phyloP scores from a whole-genome alignment of 2,888 invertebrate genomes.

The Calameuta idolon region DNA sequence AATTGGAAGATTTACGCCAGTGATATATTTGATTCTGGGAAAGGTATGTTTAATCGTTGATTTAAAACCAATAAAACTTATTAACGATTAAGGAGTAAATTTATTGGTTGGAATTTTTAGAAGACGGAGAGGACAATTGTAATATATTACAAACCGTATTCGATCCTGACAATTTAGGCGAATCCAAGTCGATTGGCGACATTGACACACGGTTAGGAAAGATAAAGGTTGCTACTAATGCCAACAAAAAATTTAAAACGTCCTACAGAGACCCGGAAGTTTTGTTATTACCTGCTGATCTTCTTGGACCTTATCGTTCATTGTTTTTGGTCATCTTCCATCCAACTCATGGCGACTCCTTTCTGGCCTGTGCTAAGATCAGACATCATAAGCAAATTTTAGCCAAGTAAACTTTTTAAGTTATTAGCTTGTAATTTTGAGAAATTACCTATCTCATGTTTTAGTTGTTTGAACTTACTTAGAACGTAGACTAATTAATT shows the following conservation, averaged over 20 bases:
- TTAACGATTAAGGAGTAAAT: not conserved
- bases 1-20: conserved; percentile 92
- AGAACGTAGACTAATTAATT: conserved; percentile 9
- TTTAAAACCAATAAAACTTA: not conserved
- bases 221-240: conserved; percentile 77
- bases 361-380: conserved; percentile 87
- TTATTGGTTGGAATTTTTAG: conserved; percentile 40
- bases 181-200: conserved; percentile 82
- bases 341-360: conserved; percentile 79
- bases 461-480: conserved; percentile 4
- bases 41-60: conserved; percentile 55
- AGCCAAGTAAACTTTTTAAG: conserved; percentile 74
- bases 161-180: conserved; percentile 81
- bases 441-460: not conserved
- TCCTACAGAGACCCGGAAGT: conserved; percentile 80
- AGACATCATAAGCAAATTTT: conserved; percentile 75
- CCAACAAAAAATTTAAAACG: conserved; percentile 70
- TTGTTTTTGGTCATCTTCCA: conserved; percentile 87
- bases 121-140: conserved; percentile 75
- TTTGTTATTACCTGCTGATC: conserved; percentile 78
- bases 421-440: not conserved
- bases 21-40: conserved; percentile 84
- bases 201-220: conserved; percentile 82
- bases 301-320: conserved; percentile 80
- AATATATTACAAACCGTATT: conserved; percentile 87